phyloP scores from a whole-genome alignment of 2,888 invertebrate species.

The Acheta domesticus region DNA sequence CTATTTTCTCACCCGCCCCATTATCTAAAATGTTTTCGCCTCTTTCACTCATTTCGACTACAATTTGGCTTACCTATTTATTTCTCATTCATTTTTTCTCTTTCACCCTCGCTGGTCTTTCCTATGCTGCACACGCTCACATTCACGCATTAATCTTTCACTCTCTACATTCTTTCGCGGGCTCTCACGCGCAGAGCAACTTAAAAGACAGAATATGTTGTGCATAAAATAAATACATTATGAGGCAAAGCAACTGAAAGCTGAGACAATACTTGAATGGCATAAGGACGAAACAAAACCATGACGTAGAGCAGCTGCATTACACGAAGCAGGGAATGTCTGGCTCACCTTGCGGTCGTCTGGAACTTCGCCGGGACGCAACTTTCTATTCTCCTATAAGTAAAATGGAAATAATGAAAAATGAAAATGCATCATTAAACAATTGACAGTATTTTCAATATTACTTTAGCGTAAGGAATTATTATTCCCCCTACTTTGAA shows the following conservation, averaged over 20 bases:
- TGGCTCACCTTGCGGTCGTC: constrained; percentile 87
- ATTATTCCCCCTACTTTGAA: neutral
- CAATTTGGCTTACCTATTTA: no score
- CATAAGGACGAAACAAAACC: constrained; percentile 6
- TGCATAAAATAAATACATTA: no score
- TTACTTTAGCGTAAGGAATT: constrained; percentile 1
- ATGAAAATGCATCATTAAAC: neutral
- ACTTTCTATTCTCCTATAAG: constrained; percentile 80
- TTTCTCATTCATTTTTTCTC: no score
- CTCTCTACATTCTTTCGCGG: no score
- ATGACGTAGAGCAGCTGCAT: constrained; percentile 22
- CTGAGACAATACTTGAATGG: constrained; percentile 18
- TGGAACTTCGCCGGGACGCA: constrained; percentile 90
- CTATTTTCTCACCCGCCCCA: no score
- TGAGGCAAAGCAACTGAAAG: constrained; percentile 20
- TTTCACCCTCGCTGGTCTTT: no score
- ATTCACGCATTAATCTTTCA: no score
- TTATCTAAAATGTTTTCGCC: no score
- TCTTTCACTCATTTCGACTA: no score
- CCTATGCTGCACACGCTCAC: no score
- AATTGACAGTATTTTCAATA: neutral
- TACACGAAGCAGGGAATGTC: neutral
- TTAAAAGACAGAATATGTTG: no score
- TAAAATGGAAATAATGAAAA: constrained; percentile 34
- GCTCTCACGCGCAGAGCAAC: no score